These are phyloP conservation scores for Bungarus multicinctus DNA, from an alignment of 2,113 vertebrate genomes.

Conservation along the genomic window DNA sequence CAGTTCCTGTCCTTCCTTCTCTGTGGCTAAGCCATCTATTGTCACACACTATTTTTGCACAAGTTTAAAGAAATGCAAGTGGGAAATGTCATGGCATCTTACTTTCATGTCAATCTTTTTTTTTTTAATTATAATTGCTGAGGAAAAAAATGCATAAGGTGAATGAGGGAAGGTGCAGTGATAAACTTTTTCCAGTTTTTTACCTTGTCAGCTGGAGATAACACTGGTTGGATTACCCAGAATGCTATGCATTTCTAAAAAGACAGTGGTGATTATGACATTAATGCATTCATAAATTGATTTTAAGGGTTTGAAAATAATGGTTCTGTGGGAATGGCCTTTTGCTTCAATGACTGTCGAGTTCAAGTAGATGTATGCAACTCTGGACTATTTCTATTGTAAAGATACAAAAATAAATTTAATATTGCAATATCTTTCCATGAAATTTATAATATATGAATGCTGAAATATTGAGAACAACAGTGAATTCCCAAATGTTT, in stretches of 20 bases:
- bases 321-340: not conserved
- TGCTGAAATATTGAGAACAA: not conserved
- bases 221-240: not conserved
- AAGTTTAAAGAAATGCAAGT: not conserved
- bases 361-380: not conserved
- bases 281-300: not conserved
- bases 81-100: not conserved
- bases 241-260: not conserved
- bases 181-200: not conserved
- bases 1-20: not conserved
- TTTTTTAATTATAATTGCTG: not conserved
- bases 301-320: not conserved
- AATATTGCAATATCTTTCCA: not conserved
- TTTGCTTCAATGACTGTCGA: not conserved
- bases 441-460: slow-evolving; percentile 10
- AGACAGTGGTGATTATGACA: not conserved
- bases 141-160: not conserved
- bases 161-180: not conserved
- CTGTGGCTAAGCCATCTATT: not conserved
- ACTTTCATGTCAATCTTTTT: not conserved
- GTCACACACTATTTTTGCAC: not conserved
- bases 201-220: not conserved
- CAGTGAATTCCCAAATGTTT: not conserved
- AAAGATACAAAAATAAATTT: slow-evolving; percentile 12
- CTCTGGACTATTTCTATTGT: not conserved